phyloP scores from a whole-genome alignment of 2,888 invertebrate species.

The Brachypalpus laphriformis region DNA sequence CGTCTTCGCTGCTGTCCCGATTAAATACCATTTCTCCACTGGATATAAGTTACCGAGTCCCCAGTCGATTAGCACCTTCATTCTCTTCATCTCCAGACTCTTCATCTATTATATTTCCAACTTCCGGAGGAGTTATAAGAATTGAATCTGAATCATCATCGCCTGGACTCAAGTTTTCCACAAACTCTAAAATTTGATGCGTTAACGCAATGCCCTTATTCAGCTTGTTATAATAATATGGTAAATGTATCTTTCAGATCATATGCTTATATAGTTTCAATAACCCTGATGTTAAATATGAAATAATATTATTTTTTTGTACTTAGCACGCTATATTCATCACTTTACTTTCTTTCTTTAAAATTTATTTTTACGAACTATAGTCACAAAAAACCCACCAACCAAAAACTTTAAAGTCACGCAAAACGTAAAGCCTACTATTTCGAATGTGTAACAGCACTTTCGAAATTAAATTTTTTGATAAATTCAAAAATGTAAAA shows the following conservation, averaged over 20 bases:
- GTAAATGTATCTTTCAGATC: background rate
- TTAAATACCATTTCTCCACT: background rate
- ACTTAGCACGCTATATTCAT: background rate
- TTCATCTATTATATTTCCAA: background rate
- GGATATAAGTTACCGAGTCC: background rate
- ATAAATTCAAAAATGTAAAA: constrained; percentile 4
- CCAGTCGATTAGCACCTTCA: background rate
- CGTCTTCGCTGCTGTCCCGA: background rate
- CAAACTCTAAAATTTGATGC: background rate
- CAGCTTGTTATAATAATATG: background rate
- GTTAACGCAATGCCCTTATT: background rate
- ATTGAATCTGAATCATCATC: background rate
- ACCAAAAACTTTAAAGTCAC: constrained; percentile 1
- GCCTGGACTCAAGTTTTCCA: background rate
- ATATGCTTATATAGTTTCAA: background rate
- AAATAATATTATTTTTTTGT: background rate
- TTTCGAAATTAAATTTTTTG: background rate
- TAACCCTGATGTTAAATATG: background rate
- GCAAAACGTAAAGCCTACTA: background rate
- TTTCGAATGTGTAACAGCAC: background rate
- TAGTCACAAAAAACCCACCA: background rate
- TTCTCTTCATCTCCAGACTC: background rate
- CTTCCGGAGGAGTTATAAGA: background rate
- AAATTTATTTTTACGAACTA: background rate
- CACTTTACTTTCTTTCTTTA: background rate